Percentiles rank a stretch among this genome's conserved stretches.
Evolutionary conservation across 2,888 invertebrate genomes (phyloP).

Genomic region (Meloe dianella): DNA sequence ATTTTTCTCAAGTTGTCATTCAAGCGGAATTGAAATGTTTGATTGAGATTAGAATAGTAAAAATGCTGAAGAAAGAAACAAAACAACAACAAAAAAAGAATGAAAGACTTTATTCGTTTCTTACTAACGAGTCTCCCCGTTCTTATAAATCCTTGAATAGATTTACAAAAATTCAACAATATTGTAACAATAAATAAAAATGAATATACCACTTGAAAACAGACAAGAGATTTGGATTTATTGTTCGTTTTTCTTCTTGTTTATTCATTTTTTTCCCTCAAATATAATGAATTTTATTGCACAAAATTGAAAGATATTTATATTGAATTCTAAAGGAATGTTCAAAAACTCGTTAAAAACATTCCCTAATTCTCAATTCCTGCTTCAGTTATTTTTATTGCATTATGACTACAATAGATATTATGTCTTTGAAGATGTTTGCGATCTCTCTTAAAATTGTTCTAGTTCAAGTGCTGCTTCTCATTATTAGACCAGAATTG

Average conservation of each 20-base stretch:
- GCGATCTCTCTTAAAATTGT: not conserved
- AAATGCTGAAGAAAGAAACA: not conserved
- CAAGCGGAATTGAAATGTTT: constrained; percentile 26
- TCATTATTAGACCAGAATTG: too few species aligned
- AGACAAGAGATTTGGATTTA: not conserved
- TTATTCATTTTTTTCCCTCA: too few species aligned
- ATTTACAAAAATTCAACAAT: constrained; percentile 16
- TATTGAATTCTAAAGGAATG: not conserved
- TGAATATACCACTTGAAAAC: constrained; percentile 4
- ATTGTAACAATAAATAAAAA: constrained; percentile 10
- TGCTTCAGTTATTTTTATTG: not conserved
- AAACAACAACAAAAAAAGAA: not conserved
- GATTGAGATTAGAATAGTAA: constrained; percentile 26
- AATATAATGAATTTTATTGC: constrained; percentile 3
- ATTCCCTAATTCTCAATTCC: not conserved
- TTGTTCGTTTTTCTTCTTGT: constrained; percentile 14
- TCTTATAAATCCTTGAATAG: constrained; percentile 17
- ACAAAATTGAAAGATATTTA: not conserved
- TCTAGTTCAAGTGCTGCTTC: not conserved
- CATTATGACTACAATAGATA: not conserved
- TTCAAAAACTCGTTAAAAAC: not conserved
- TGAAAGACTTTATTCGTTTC: not conserved
- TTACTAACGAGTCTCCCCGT: constrained; percentile 7
- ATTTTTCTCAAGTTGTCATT: constrained; percentile 29
- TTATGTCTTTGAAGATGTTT: not conserved